Evolutionary conservation across 2,888 invertebrate species (phyloP).

Genomic region (Pteria penguin): DNA sequence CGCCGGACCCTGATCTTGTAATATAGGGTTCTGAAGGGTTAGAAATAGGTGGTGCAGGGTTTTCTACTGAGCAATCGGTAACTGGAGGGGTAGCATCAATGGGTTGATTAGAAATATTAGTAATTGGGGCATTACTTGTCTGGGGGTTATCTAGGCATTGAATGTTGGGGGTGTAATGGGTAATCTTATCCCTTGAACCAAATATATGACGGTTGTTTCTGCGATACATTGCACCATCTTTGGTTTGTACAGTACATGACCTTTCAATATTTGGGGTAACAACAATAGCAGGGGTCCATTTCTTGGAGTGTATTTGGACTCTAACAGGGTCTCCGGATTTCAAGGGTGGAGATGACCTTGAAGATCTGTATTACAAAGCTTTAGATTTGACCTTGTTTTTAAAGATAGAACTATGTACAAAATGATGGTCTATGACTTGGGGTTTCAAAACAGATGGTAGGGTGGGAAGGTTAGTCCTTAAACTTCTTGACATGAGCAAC

Average conservation of each 20-base stretch:
- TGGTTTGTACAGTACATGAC: conserved; percentile 18
- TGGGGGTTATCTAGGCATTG: not conserved
- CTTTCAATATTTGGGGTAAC: not conserved
- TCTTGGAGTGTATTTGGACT: conserved; percentile 9
- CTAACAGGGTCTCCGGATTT: conserved; percentile 28
- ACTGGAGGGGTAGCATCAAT: not conserved
- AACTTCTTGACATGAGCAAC: conserved; percentile 36
- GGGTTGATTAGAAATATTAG: not conserved
- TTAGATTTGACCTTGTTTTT: conserved; percentile 15
- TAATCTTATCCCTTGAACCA: conserved; percentile 11
- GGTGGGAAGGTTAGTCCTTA: conserved; percentile 33
- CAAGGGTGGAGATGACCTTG: conserved; percentile 22
- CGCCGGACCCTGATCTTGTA: not conserved
- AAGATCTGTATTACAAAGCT: conserved; percentile 15
- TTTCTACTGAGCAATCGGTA: not conserved
- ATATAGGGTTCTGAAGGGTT: not conserved
- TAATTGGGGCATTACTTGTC: not conserved
- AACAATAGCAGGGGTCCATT: conserved; percentile 36
- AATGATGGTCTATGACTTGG: not conserved
- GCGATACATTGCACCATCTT: conserved; percentile 9
- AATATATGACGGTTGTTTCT: conserved; percentile 19
- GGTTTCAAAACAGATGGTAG: conserved; percentile 19
- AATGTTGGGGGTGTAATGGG: not conserved
- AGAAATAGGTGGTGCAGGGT: not conserved
- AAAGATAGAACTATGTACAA: not conserved